Conservation (phyloP, 2,888 invertebrate species). For the Oxycera nigricornis region DNA sequence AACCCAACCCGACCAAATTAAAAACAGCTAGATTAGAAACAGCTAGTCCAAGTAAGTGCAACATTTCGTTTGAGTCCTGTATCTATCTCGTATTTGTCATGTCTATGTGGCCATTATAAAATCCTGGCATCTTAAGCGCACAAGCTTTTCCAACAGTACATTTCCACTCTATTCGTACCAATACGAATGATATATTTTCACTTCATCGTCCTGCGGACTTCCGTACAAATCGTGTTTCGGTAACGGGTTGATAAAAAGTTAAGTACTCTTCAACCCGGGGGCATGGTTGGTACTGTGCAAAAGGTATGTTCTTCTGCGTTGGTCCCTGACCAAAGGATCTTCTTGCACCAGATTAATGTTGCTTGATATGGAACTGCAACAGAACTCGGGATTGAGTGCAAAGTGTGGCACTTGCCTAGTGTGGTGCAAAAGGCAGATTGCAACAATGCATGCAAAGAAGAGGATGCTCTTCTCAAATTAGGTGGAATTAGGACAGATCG, state of each 20-base stretch:
- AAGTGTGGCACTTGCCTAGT: neutral
- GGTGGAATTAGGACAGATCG: conserved; percentile 35
- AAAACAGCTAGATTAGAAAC: neutral
- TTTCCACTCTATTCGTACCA: neutral
- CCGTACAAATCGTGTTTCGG: neutral
- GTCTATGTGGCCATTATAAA: conserved; percentile 1
- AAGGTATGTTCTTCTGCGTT: neutral
- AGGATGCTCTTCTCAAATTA: conserved; percentile 21
- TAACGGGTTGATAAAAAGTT: conserved; percentile 26
- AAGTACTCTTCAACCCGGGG: neutral
- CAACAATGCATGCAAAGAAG: conserved; percentile 9
- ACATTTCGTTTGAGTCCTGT: neutral
- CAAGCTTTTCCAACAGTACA: conserved; percentile 12
- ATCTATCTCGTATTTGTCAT: neutral
- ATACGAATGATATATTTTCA: conserved; percentile 2
- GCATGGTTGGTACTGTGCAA: neutral
- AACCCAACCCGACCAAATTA: neutral
- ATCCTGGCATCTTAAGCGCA: conserved; percentile 26
- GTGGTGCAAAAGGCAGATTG: neutral
- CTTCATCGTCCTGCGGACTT: neutral
- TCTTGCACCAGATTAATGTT: neutral
- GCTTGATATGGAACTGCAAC: neutral
- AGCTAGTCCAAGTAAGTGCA: conserved; percentile 6
- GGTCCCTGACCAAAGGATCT: neutral
- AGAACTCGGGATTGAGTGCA: neutral